Evolutionary conservation across 2,113 vertebrate species (phyloP).

Genomic region (Platysternon megacephalum): DNA sequence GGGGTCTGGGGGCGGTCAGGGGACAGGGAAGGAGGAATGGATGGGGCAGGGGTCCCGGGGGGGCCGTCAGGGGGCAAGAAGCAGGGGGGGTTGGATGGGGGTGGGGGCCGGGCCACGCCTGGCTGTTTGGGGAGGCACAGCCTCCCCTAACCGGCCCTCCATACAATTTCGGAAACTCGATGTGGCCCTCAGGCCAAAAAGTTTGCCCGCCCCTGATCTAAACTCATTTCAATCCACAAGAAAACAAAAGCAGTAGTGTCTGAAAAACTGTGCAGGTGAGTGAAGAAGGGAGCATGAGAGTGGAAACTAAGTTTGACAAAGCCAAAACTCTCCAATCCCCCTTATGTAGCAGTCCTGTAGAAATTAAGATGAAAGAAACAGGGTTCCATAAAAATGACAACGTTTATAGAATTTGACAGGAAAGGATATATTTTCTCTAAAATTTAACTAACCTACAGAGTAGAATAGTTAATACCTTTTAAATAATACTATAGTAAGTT

Average conservation of each 20-base stretch:
- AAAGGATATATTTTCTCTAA: not conserved
- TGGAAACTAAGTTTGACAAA: not conserved
- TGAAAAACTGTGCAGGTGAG: not conserved
- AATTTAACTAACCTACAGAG: not conserved
- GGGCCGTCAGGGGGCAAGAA: too few species aligned
- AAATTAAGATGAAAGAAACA: fast-evolving
- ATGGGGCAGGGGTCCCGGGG: too few species aligned
- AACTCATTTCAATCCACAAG: not conserved
- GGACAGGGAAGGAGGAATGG: too few species aligned
- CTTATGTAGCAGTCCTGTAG: not conserved
- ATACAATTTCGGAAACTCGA: too few species aligned
- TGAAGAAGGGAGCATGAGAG: not conserved
- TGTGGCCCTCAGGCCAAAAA: too few species aligned
- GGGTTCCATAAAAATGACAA: not conserved
- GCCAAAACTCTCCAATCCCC: not conserved
- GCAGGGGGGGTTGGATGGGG: too few species aligned
- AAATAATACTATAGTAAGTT: not conserved
- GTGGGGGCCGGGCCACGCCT: too few species aligned
- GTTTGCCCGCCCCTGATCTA: too few species aligned
- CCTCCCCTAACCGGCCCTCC: too few species aligned
- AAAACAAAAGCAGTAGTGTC: not conserved
- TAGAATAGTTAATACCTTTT: not conserved
- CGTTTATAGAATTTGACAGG: not conserved
- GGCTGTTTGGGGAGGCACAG: too few species aligned
- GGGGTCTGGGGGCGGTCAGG: too few species aligned